These are phyloP conservation scores for Erannis defoliaria DNA, from an alignment of 2,888 invertebrate species.

Conservation along the genomic window DNA sequence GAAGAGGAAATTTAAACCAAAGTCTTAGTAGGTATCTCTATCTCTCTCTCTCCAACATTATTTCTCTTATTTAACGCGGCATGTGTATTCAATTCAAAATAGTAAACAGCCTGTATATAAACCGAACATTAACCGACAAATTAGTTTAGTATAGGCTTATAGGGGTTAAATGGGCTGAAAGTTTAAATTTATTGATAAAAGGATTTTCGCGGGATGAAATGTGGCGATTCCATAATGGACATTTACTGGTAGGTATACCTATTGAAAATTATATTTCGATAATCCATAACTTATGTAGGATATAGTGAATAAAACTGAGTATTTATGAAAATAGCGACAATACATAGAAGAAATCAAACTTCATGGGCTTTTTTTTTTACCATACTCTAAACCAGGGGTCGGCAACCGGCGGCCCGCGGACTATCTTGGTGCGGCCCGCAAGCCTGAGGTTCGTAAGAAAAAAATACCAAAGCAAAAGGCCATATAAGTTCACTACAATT, in stretches of 20 bases:
- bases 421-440: too few relatives aligned
- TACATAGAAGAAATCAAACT: background rate
- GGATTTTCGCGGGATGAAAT: conserved; percentile 54
- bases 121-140: conserved; percentile 51
- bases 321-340: background rate
- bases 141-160: conserved; percentile 52
- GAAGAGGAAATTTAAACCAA: too few relatives aligned
- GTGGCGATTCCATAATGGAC: conserved; percentile 48
- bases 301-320: background rate
- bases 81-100: background rate
- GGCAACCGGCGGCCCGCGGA: too few relatives aligned
- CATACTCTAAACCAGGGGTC: too few relatives aligned
- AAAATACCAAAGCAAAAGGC: too few relatives aligned
- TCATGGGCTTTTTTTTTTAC: too few relatives aligned
- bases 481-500: too few relatives aligned
- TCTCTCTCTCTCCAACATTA: too few relatives aligned
- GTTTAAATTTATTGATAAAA: conserved; percentile 62
- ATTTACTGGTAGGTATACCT: conserved; percentile 38
- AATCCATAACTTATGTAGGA: background rate
- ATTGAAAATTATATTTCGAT: conserved; percentile 23
- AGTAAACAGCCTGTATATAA: conserved; percentile 7
- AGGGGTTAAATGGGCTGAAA: conserved; percentile 53
- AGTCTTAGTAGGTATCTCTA: too few relatives aligned
- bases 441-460: too few relatives aligned
- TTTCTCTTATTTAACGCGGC: too few relatives aligned